Evolutionary conservation across 2,797 vertebrate species (phyloP), one percentile per base, ranked within the genome.

Genomic region (Trematomus bernacchii): DNA sequence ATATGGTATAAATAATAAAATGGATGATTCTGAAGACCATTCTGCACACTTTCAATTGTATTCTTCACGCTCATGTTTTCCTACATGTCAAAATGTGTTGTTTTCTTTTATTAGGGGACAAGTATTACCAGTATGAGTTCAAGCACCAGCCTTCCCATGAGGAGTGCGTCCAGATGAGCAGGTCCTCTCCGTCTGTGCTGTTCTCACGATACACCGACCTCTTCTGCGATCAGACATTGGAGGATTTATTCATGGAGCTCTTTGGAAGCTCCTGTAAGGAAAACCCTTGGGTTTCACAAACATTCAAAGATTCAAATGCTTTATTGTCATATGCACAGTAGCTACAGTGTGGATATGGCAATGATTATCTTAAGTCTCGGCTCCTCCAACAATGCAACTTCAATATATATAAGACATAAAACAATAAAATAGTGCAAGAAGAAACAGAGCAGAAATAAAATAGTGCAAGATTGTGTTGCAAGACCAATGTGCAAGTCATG

Each of bases 81-180:
- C 30, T 27, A 18, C 23, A 46, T 44, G 7, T 42, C 44, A 19
- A 21, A 14, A 19, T 30, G 27, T 42, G 14, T 48, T 14, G 71
- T 3, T 58, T 61, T 70, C 18, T 72, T 48, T 60, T 57, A 63
- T 47, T 85, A 99, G 98, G 94, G 50, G 94, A 94, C 43, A 89
- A 77, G 52, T 99, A 98, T 92, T 96, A 97, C 92, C 95, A 95
- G 72, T 99, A 99, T 0, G 92, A 95, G 84, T 99, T 99, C 13
- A 93, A 96, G 85, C 90, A 96, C 1, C 98, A 99, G 92, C 97
- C 97, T 9, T 94, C 94, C 0, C 96, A 94, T 67, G 90, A 95
- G 0, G 97, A 97, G 76, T 99, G 98, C 0, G 81, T 85, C 19
- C 5, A 6, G 3, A 93, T 95, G 87, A 95, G 92, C 89, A 90